Evolutionary conservation across 2,888 invertebrate genomes (phyloP), one percentile per base, ranked within the genome.

Genomic region (Ormyrus rosae): DNA sequence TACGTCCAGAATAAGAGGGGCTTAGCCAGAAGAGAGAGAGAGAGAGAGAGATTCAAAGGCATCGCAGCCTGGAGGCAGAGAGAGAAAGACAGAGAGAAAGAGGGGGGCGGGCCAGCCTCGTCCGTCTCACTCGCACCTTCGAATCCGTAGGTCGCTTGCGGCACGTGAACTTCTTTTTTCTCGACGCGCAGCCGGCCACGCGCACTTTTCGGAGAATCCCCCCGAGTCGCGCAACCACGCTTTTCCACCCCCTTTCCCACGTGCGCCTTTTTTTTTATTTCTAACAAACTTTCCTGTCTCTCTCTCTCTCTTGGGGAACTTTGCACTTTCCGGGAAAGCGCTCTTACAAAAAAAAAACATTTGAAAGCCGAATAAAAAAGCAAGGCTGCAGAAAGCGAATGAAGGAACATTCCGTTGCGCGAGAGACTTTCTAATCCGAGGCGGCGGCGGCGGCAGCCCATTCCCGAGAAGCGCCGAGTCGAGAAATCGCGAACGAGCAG

Each of bases 351-450:
- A 19, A 19, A 19, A 19, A 19, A 19, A 19, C 19, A 19, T 1
- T 64, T 46, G 46, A 46, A 45, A 64, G 6, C 10, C 64, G 48
- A 53, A 34, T 7, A n/a, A 45, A 2, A 65, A 11, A 55, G 64
- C 13, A 13, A 53, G 51, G 8, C 10, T 51, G n/a, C 45, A 50
- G 51, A 64, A 61, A 71, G 46, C 7, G 55, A 73, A 34, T 19
- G 19, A 65, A 55, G 45, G 58, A 50, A 71, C 48, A 9, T n/a
- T 19, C 13, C 7, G 19, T 13, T 19, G 19, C 6, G 19, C 5
- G 19, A 60, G 5, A 60, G 63, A 77, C 76, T 77, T 77, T 77
- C 76, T 77, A 76, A 70, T 77, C 61, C 60, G 61, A 19, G n/a
- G 56, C 69, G 13, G 11, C 48, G 19, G 56, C 13, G 56, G 11